These are phyloP conservation scores for Chymomyza costata DNA, from an alignment of 1,140 invertebrate species.

Conservation along the genomic window DNA sequence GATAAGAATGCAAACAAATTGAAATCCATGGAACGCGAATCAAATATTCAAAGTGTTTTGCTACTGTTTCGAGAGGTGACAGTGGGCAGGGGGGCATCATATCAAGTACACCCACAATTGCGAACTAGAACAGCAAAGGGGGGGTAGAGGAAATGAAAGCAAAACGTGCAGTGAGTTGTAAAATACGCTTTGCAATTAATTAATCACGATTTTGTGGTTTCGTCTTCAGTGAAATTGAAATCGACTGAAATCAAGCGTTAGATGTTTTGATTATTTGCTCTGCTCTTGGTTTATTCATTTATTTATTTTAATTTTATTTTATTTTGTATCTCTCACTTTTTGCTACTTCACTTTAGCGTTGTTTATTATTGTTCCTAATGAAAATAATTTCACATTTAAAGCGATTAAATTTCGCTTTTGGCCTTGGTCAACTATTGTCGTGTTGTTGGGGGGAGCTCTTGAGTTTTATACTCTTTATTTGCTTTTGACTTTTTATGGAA, in stretches of 20 bases:
- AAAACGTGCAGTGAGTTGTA: no score
- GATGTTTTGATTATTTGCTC: conserved; percentile 51
- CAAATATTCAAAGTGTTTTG: no score
- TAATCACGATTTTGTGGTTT: conserved; percentile 47
- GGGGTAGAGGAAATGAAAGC: no score
- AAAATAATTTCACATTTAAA: conserved; percentile 65
- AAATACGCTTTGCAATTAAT: conserved; percentile 57
- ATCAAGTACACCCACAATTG: no score
- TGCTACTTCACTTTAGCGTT: not conserved
- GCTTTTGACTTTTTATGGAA: no score
- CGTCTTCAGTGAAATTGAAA: conserved; percentile 35
- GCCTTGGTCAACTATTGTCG: conserved; percentile 31
- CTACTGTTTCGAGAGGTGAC: no score
- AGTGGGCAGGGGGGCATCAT: no score
- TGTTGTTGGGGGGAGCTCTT: no score
- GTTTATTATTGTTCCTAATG: conserved; percentile 25
- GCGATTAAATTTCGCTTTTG: conserved; percentile 66
- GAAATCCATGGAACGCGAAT: no score
- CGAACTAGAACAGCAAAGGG: no score
- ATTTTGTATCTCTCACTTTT: conserved; percentile 12
- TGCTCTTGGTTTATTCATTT: conserved; percentile 19
- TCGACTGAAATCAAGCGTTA: conserved; percentile 53
- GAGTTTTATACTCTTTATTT: no score
- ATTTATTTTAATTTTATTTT: conserved; percentile 28
- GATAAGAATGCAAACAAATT: no score